Percentiles rank a stretch among this genome's conserved stretches.
These are phyloP conservation scores for Philaethria dido DNA, from an alignment of 2,888 invertebrate genomes.

Conservation along the genomic window DNA sequence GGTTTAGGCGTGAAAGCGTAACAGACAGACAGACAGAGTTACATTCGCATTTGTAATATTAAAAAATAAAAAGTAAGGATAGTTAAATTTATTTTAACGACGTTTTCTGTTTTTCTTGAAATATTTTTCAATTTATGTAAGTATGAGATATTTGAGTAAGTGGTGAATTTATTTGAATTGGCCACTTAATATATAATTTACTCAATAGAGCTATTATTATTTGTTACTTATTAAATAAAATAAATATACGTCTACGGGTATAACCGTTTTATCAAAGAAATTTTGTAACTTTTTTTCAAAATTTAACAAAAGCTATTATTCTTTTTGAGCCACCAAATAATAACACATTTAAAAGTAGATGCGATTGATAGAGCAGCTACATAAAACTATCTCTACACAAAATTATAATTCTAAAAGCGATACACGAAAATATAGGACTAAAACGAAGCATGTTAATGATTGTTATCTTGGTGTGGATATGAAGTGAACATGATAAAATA, in stretches of 20 bases:
- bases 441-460: slow-evolving; percentile 8
- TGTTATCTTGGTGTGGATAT: slow-evolving; percentile 23
- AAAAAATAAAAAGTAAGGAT: no score
- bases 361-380: background rate
- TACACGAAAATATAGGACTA: slow-evolving; percentile 2
- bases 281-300: no score
- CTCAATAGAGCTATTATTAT: no score
- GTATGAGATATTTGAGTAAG: background rate
- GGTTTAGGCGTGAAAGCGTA: no score
- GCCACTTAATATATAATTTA: no score
- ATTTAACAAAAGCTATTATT: no score
- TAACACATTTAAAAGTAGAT: background rate
- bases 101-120: background rate
- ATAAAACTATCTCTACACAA: background rate
- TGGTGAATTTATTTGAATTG: no score
- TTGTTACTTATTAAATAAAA: no score
- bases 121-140: background rate
- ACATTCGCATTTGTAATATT: no score
- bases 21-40: no score
- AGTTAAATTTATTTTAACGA: background rate
- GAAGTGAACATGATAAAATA: slow-evolving; percentile 22
- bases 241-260: no score
- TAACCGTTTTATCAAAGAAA: no score
- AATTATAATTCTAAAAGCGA: background rate
- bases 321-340: background rate